phyloP scores from a whole-genome alignment of 1,140 invertebrate species.

The Caenorhabditis latens region DNA sequence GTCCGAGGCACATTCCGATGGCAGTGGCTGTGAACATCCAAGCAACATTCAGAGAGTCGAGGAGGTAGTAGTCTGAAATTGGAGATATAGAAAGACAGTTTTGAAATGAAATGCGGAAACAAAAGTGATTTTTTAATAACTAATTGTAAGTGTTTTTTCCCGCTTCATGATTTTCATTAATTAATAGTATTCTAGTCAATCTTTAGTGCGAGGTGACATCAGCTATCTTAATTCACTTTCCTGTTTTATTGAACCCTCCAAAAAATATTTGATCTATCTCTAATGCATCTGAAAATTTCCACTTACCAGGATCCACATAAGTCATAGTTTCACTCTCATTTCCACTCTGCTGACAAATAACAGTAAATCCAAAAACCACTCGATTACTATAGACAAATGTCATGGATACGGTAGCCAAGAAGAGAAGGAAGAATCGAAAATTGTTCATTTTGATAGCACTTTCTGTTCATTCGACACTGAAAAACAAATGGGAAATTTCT shows the following conservation, averaged over 20 bases:
- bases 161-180: too few relatives aligned
- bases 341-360: slow-evolving; percentile 52
- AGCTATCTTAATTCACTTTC: too few relatives aligned
- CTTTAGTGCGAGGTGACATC: too few relatives aligned
- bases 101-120: neutral
- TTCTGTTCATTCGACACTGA: slow-evolving; percentile 19
- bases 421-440: slow-evolving; percentile 54
- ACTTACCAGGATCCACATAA: slow-evolving; percentile 12
- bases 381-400: slow-evolving; percentile 59
- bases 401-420: slow-evolving; percentile 37
- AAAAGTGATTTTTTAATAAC: neutral
- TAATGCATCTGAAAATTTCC: neutral
- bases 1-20: slow-evolving; percentile 54
- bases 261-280: too few relatives aligned
- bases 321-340: slow-evolving; percentile 14
- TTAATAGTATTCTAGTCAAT: too few relatives aligned
- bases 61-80: slow-evolving; percentile 59
- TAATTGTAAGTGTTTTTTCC: too few relatives aligned
- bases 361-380: slow-evolving; percentile 54
- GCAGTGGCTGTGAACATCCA: slow-evolving; percentile 60
- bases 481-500: neutral
- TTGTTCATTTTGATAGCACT: slow-evolving; percentile 33
- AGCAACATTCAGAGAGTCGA: slow-evolving; percentile 31
- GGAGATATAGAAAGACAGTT: neutral
- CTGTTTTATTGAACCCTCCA: too few relatives aligned